Evolutionary conservation across 1,140 invertebrate species (phyloP), one percentile per base, ranked within the genome.

Genomic region (Drosophila miranda): DNA sequence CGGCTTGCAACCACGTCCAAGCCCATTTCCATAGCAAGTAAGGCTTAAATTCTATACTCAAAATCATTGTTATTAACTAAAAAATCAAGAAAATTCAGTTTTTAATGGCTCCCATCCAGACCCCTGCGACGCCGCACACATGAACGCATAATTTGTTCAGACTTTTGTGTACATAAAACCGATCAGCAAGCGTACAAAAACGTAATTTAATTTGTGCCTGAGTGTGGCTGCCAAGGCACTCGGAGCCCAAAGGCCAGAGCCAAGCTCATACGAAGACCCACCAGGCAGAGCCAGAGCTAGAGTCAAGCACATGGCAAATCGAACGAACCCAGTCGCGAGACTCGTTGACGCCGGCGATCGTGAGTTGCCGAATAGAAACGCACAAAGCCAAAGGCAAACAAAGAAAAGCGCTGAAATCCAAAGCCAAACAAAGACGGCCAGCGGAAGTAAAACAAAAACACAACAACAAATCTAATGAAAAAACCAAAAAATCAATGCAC

Each of bases 381-480:
- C 41, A 26, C 64, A 55, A 46, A 68, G 64, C 55, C 28, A 50
- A 53, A 61, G 67, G 43, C 50, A 61, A 38, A 71, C 69, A 72
- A 72, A 72, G 51, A 55, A 72, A 72, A 61, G 53, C 69, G 44
- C 28, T 11, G 46, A 34, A 38, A 64, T 58, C 45, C 54, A 64
- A 64, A 64, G 61, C 23, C 58, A 54, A 43, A 61, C 51, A 44
- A 38, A 13, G 41, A 45, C 21, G 23, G 46, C 49, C 56, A 64
- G 49, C 57, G 68, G 61, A 68, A 67, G 68, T 72, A 34, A 57
- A 57, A 19, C 21, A 42, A 58, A 75, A 3, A 56, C 9, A 60
- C 67, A 30, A 59, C 61, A 62, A 34, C 49, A 48, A 70, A 60
- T 61, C 62, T 45, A 41, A 45, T 26, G 8, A 44, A 34, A 30